These are phyloP conservation scores for Gasteruption jaculator DNA, from an alignment of 2,888 invertebrate genomes.

Conservation along the genomic window DNA sequence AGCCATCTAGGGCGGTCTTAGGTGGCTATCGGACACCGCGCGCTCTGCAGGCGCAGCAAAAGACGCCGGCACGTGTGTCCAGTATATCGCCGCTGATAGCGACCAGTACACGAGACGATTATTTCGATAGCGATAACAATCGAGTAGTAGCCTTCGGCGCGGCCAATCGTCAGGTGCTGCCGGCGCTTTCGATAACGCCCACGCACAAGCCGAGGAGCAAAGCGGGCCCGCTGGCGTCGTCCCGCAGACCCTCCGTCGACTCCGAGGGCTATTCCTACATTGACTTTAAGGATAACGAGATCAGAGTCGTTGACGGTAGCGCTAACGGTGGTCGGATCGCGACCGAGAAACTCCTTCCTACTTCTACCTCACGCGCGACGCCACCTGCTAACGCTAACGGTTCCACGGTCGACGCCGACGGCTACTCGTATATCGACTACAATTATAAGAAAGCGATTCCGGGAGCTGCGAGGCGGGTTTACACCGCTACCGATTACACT, in stretches of 20 bases:
- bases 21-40: constrained; percentile 45
- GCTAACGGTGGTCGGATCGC: constrained; percentile 8
- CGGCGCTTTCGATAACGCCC: constrained; percentile 34
- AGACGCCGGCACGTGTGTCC: too few species aligned
- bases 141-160: constrained; percentile 19
- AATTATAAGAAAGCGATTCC: constrained; percentile 28
- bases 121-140: background rate
- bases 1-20: constrained; percentile 43
- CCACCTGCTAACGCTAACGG: too few species aligned
- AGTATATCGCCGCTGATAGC: constrained; percentile 38
- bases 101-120: constrained; percentile 10
- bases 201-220: constrained; percentile 30
- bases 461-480: constrained; percentile 31
- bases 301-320: constrained; percentile 3
- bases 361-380: too few species aligned
- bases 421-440: constrained; percentile 40
- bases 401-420: constrained; percentile 36
- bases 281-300: constrained; percentile 32
- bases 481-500: constrained; percentile 11
- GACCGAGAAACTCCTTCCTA: background rate
- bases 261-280: constrained; percentile 44
- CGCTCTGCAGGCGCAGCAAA: constrained; percentile 38
- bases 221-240: constrained; percentile 7
- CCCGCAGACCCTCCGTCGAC: constrained; percentile 36
- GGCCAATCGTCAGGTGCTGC: constrained; percentile 27